Evolutionary conservation across 2,888 invertebrate genomes (phyloP), one percentile per base, ranked within the genome.

Genomic region (Acrobasis repandana): DNA sequence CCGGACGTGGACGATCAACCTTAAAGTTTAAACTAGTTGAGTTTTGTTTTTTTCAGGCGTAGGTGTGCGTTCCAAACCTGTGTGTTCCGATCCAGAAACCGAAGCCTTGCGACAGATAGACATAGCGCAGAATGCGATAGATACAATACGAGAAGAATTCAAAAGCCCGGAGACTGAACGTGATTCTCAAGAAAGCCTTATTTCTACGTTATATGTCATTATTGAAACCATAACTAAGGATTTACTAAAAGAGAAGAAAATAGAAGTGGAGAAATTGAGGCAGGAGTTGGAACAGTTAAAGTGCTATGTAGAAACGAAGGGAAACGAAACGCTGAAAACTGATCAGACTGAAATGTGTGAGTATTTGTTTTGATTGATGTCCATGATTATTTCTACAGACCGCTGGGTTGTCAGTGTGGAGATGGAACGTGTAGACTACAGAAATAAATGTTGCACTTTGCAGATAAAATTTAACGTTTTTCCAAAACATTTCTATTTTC

Each of bases 201-300:
- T 51, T 33, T 14, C 15, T 9, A 15, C 33, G 15, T 15, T 51
- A n/a, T 34, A 34, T 51, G n/a, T 34, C 33, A 15, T 51, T n/a
- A 51, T 51, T 33, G 33, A 15, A 2, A 33, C 33, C 15, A 9
- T 51, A 14, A 51, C 9, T 33, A 51, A 51, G n/a, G 51, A 51
- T 15, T 51, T 51, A 33, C 1, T 51, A 9, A 15, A 33, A 9
- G 51, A 51, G 15, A 33, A 51, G 33, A 33, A 51, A 33, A 14
- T 51, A 33, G 51, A 51, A 51, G 9, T 51, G 51, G n/a, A 51
- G 51, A 51, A n/a, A 33, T 51, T 51, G 51, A 33, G n/a, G 15
- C 28, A 51, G 9, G 34, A 33, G 51, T 15, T 51, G 51, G 51
- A 34, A 9, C 15, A 33, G 4, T 15, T 51, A 14, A 15, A 0